These are phyloP conservation scores for Bufo gargarizans DNA, from an alignment of 2,113 vertebrate species.

Conservation along the genomic window DNA sequence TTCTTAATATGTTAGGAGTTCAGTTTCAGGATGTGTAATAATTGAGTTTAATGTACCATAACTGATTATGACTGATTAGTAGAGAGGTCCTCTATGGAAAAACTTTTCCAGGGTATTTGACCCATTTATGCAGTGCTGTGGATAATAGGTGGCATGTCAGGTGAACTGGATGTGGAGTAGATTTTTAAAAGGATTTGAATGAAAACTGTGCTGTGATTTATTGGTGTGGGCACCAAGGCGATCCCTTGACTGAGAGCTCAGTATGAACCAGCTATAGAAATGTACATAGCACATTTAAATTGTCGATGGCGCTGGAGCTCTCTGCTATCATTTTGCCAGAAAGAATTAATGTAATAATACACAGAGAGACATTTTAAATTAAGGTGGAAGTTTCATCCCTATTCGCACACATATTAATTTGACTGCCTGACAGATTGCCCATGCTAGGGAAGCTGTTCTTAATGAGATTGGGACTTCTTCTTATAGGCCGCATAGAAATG, in stretches of 20 bases:
- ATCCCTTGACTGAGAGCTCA: background rate
- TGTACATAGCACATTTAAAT: constrained; percentile 2
- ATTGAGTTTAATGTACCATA: too few relatives aligned
- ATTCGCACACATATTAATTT: background rate
- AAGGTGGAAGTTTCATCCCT: background rate
- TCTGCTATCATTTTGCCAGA: background rate
- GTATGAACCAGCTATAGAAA: background rate
- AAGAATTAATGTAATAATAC: constrained; percentile 6
- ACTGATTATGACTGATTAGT: background rate
- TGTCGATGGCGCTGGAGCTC: background rate
- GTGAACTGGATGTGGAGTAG: background rate
- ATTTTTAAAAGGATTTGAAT: background rate
- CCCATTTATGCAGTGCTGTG: background rate
- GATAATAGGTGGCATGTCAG: background rate
- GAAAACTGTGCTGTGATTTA: background rate
- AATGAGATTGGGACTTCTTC: background rate
- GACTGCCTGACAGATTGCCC: background rate
- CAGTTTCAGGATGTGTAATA: too few relatives aligned
- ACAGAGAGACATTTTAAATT: background rate
- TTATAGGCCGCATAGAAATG: background rate
- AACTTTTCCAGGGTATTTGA: background rate
- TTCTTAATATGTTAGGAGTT: too few relatives aligned
- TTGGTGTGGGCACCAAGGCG: background rate
- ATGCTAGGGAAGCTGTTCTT: constrained; percentile 16
- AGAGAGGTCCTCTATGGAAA: background rate